These are phyloP conservation scores for Pyrrhia umbra DNA, from an alignment of 2,888 invertebrate species.

Conservation along the genomic window DNA sequence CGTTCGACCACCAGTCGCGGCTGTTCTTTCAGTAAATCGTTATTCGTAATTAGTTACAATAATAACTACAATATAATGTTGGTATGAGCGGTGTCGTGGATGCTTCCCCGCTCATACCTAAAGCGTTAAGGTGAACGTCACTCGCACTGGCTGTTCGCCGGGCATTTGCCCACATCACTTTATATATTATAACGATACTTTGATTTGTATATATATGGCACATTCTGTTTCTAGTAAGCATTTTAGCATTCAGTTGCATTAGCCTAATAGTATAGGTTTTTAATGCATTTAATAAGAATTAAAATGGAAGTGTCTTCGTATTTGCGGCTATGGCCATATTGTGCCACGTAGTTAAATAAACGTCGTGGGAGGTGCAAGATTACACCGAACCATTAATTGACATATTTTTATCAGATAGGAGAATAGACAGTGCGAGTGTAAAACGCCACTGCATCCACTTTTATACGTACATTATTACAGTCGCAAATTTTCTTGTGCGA, in stretches of 20 bases:
- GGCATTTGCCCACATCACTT: slow-evolving; percentile 53
- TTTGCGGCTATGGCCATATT: slow-evolving; percentile 21
- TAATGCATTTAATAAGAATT: slow-evolving; percentile 36
- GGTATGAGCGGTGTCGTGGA: slow-evolving; percentile 90
- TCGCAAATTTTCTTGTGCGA: slow-evolving; percentile 75
- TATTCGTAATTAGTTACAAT: slow-evolving; percentile 86
- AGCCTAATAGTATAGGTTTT: slow-evolving; percentile 23
- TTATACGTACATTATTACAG: slow-evolving; percentile 83
- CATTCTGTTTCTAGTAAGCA: slow-evolving; percentile 53
- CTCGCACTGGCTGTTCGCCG: slow-evolving; percentile 82
- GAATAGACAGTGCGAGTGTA: slow-evolving; percentile 81
- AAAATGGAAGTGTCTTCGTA: slow-evolving; percentile 45
- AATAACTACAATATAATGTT: slow-evolving; percentile 89
- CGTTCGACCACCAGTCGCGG: slow-evolving; percentile 68
- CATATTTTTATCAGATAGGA: slow-evolving; percentile 74
- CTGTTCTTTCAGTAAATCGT: slow-evolving; percentile 78
- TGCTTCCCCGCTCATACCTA: slow-evolving; percentile 90
- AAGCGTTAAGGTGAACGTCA: slow-evolving; percentile 88
- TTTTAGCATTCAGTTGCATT: slow-evolving; percentile 30
- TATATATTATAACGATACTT: slow-evolving; percentile 48
- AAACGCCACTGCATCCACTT: slow-evolving; percentile 89
- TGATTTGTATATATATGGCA: slow-evolving; percentile 55
- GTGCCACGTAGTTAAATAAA: slow-evolving; percentile 34
- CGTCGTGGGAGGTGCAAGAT: slow-evolving; percentile 50
- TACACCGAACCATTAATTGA: slow-evolving; percentile 81